Base-by-base conservation (phyloP, 1,140 invertebrate genomes). In the Philaenus spumarius region DNA sequence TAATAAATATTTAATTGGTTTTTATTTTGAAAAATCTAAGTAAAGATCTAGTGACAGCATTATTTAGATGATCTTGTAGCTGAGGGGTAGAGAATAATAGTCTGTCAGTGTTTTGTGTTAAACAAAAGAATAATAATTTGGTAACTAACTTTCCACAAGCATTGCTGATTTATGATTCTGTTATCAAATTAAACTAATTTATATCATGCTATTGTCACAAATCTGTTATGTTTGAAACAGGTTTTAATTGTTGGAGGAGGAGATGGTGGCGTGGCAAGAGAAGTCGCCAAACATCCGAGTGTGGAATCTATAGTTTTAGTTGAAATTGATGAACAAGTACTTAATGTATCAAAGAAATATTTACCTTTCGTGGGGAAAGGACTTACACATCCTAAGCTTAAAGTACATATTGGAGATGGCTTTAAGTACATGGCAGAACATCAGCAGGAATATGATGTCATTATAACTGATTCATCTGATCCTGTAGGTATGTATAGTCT, bases 391-490 rank as follows among this genome's bases (percentile, higher is more conserved):
- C 82, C 87, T 1, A 97, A 97, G 73, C 69, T 98, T 1, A 85
- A 75, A 0, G 69, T 98, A 1, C 82, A 89, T 65, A 84, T 98
- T 42, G 90, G 89, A 1, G 96, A 99, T 73, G 97, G 97, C 0
- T 95, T 96, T 69, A 86, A 96, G 64, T 99, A 94, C 71, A 87
- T 99, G 80, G 86, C 88, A 62, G 80, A 88, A 35, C 92, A 95
- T 65, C 76, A 78, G 46, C 79, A 84, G 26, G 83, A 92, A 74
- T 99, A 95, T 75, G 96, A 98, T 77, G 88, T 99, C 22, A 96
- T 99, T 53, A 97, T 99, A 34, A 99, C 97, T 0, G 97, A 99
- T 71, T 97, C 94, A 43, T 96, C 93, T 26, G 96, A 98, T 77
- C 96, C 95, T 14, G 80, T 97, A 37, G 96, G 85, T 84, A 67